Evolutionary conservation across 2,888 invertebrate species (phyloP).

Genomic region (Strigamia crassipes): DNA sequence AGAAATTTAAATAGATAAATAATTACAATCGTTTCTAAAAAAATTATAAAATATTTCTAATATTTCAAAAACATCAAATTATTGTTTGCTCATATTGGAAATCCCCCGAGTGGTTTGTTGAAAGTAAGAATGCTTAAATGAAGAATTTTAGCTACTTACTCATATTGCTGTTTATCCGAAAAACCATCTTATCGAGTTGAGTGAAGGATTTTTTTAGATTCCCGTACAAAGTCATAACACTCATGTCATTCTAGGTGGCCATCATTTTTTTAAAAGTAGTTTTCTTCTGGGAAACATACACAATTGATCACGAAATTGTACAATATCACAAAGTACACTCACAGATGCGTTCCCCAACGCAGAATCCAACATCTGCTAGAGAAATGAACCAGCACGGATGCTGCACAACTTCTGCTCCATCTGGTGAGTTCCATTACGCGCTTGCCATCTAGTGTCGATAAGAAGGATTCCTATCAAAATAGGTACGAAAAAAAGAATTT

Average conservation of each 20-base stretch:
- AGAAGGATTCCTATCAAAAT: not conserved
- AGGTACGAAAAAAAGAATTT: not conserved
- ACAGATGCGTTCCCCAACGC: not conserved
- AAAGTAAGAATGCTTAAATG: no score
- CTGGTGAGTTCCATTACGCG: not conserved
- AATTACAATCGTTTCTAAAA: no score
- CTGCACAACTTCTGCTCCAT: not conserved
- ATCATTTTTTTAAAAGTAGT: not conserved
- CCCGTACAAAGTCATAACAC: not conserved
- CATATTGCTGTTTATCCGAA: not conserved
- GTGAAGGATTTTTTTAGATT: not conserved
- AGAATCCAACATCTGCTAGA: slow-evolving; percentile 10
- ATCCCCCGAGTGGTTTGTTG: no score
- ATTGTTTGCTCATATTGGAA: no score
- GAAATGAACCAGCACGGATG: not conserved
- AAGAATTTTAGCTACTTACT: not conserved
- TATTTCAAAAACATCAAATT: no score
- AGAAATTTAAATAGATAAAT: no score
- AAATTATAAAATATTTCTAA: no score
- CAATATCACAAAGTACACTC: not conserved
- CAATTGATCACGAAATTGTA: not conserved
- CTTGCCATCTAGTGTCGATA: not conserved
- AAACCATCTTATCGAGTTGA: not conserved
- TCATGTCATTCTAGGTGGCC: not conserved
- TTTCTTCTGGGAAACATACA: not conserved